Evolutionary conservation across 2,797 vertebrate genomes (phyloP), one percentile per base, ranked within the genome.

Genomic region (Hippocampus kuda): DNA sequence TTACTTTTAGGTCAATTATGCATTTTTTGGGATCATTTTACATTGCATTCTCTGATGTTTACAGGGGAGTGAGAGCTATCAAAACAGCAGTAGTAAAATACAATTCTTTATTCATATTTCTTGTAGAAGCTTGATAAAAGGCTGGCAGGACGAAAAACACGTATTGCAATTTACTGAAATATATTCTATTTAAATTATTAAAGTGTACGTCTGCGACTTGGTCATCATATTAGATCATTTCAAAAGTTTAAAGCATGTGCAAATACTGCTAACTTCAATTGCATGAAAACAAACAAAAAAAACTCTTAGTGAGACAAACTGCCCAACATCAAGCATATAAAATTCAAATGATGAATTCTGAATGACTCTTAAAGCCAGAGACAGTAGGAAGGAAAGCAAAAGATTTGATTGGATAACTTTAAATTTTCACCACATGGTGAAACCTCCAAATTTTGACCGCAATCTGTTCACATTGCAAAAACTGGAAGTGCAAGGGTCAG

Each of bases 21-120:
- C 8, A 11, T 53, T n/a, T 10, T 22, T 24, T 56, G 24, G 2
- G 9, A 34, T 38, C 9, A 61, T 22, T 34, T 60, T 10, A 20
- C 11, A 15, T 61, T 9, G 8, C 6, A 18, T 61, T 61, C 3
- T 38, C 59, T 20, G 30, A 38, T 4, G 8, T 61, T 38, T 34
- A 38, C 56, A 59, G 15, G 59, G 24, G 16, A 20, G 20, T 5
- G 11, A 46, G 38, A 4, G 12, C 26, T 61, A 61, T 34, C 12
- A 46, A 65, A 9, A 27, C 15, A 26, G 41, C 61, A 42, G 16
- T 15, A n/a, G 24, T 65, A 65, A 65, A 65, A 65, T 46, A 44
- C 38, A 63, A 22, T 42, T 63, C 22, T 65, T 46, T 65, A 65
- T 64, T 44, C 20, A n/a, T 64, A 64, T 65, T 65, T 48, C 42